A percentile compares a stretch with the other conserved stretches of the same genome.
phyloP scores from a whole-genome alignment of 2,888 invertebrate genomes.

The Sclerodermus sp. region DNA sequence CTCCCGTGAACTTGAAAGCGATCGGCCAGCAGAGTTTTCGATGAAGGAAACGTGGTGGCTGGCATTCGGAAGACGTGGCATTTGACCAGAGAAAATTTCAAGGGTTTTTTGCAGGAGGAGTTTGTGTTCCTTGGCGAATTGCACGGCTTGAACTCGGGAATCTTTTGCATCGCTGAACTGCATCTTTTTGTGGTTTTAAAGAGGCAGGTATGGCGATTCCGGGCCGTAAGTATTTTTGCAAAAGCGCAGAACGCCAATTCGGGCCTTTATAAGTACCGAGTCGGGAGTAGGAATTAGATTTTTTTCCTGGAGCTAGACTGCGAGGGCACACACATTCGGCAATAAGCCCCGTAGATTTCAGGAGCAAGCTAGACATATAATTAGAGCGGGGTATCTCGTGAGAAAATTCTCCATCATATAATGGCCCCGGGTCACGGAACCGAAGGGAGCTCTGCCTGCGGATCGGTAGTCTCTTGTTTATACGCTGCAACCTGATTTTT shows the following conservation, averaged over 20 bases:
- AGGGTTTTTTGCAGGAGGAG: too few relatives aligned
- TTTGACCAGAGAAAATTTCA: too few relatives aligned
- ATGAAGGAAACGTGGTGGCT: too few relatives aligned
- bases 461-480: neutral
- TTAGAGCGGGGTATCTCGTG: slow-evolving; percentile 52
- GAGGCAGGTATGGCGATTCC: neutral
- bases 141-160: too few relatives aligned
- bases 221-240: slow-evolving; percentile 1
- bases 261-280: slow-evolving; percentile 1
- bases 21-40: too few relatives aligned
- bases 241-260: neutral
- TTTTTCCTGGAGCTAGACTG: slow-evolving; percentile 21
- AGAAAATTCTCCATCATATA: slow-evolving; percentile 48
- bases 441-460: slow-evolving; percentile 14
- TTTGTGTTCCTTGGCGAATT: too few relatives aligned
- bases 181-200: too few relatives aligned
- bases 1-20: too few relatives aligned
- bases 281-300: slow-evolving; percentile 40
- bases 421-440: slow-evolving; percentile 50
- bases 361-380: slow-evolving; percentile 55
- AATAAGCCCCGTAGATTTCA: slow-evolving; percentile 51
- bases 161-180: too few relatives aligned
- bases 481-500: too few relatives aligned
- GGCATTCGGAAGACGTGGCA: too few relatives aligned
- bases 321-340: slow-evolving; percentile 35